Conservation (phyloP, 2,888 invertebrate genomes). For the Himalopsyche kuldschensis region DNA sequence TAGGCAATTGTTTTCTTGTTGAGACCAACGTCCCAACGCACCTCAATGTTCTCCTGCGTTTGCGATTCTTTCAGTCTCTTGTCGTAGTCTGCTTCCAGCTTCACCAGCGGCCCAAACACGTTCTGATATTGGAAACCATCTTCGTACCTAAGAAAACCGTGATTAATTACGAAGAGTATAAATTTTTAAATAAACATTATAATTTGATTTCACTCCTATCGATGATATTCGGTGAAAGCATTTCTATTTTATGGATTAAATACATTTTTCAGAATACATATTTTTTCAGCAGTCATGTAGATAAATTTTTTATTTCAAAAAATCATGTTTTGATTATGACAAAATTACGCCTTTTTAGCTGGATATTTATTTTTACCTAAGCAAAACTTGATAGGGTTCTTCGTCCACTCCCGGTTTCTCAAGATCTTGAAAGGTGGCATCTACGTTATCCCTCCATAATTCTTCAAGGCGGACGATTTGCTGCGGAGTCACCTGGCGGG, state of each 20-base stretch:
- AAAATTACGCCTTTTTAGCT: too few relatives aligned
- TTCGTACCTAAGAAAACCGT: slow-evolving; percentile 71
- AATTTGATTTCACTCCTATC: too few relatives aligned
- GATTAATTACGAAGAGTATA: background rate
- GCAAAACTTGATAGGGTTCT: slow-evolving; percentile 88
- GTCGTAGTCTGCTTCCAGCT: slow-evolving; percentile 97
- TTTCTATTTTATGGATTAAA: too few relatives aligned
- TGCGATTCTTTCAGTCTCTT: slow-evolving; percentile 96
- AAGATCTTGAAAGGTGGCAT: slow-evolving; percentile 96
- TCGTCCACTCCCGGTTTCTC: slow-evolving; percentile 98
- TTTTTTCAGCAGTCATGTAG: too few relatives aligned
- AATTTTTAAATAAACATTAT: background rate
- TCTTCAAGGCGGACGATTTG: slow-evolving; percentile 98
- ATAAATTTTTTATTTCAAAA: too few relatives aligned
- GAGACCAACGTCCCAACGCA: slow-evolving; percentile 97
- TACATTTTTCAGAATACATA: too few relatives aligned
- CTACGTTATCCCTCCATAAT: slow-evolving; percentile 97
- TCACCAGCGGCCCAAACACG: slow-evolving; percentile 95
- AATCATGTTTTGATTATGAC: too few relatives aligned
- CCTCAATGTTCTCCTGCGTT: slow-evolving; percentile 96
- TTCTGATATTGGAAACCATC: slow-evolving; percentile 99
- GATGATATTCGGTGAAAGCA: too few relatives aligned
- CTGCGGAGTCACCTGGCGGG: slow-evolving; percentile 94
- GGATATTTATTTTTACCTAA: slow-evolving; percentile 46
- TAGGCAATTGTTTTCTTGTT: slow-evolving; percentile 98